phyloP scores from a whole-genome alignment of 2,113 vertebrate genomes.

The Phocoena sinus region DNA sequence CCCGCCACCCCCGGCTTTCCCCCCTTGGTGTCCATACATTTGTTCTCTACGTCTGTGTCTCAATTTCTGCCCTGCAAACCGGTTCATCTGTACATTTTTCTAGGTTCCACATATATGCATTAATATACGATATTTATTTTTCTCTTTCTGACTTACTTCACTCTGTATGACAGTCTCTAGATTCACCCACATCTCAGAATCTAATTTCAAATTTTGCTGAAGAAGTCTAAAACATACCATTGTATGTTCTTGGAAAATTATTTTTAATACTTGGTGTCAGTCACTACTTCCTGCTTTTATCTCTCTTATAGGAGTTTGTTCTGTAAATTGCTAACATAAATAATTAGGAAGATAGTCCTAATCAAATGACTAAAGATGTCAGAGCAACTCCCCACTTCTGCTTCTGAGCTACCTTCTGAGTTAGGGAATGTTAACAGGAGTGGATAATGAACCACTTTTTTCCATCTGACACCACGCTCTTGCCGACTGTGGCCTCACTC shows the following conservation, averaged over 20 bases:
- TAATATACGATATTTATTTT: too few species aligned
- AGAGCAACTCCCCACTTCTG: background rate
- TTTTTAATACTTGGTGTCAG: background rate
- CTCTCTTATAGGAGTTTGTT: slow-evolving; percentile 1
- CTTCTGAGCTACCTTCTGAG: background rate
- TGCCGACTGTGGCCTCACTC: accelerated
- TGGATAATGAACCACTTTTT: accelerated
- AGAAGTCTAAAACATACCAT: background rate
- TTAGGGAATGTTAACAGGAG: background rate
- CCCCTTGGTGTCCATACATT: too few species aligned
- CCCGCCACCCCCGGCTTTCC: too few species aligned
- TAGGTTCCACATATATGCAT: too few species aligned
- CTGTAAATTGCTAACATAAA: background rate
- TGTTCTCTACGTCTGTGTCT: too few species aligned
- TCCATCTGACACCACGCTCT: accelerated
- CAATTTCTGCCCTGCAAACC: too few species aligned
- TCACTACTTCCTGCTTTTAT: background rate
- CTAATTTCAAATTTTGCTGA: background rate
- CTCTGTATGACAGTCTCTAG: too few species aligned
- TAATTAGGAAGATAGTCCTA: background rate
- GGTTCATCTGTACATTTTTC: too few species aligned
- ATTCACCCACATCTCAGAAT: background rate
- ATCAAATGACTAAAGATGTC: background rate
- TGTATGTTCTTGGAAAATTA: background rate
- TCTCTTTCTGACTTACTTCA: too few species aligned